Evolutionary conservation across 1,140 invertebrate species (phyloP).

Genomic region (Dolichoris vasculosae): DNA sequence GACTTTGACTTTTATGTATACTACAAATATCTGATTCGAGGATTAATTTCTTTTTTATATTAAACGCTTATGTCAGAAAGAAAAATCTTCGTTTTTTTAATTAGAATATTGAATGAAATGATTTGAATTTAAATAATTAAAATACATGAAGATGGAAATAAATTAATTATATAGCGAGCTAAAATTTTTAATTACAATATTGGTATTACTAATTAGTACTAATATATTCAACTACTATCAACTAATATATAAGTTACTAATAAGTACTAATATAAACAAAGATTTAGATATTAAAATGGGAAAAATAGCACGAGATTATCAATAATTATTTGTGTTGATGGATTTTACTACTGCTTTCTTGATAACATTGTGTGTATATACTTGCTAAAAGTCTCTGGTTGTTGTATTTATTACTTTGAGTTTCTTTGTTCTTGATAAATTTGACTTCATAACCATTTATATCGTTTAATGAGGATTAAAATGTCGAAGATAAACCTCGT

Average conservation of each 20-base stretch:
- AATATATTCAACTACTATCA: too few species aligned
- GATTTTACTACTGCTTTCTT: background rate
- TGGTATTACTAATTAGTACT: background rate
- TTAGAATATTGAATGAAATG: background rate
- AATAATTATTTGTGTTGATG: background rate
- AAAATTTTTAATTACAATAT: background rate
- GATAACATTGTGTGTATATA: background rate
- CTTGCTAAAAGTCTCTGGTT: background rate
- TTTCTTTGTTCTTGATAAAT: conserved; percentile 10
- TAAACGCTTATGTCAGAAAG: background rate
- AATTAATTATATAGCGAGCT: background rate
- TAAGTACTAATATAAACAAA: background rate
- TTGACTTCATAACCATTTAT: background rate
- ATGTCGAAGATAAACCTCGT: background rate
- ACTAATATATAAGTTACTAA: background rate
- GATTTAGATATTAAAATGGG: background rate
- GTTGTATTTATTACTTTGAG: background rate
- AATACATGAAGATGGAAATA: background rate
- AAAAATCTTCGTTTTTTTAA: background rate
- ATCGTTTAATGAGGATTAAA: background rate
- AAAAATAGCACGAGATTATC: background rate
- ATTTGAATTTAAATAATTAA: background rate
- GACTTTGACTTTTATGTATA: background rate
- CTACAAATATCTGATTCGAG: background rate
- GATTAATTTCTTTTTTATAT: background rate